Conservation (phyloP, 2,113 vertebrate genomes). For the Bungarus multicinctus region DNA sequence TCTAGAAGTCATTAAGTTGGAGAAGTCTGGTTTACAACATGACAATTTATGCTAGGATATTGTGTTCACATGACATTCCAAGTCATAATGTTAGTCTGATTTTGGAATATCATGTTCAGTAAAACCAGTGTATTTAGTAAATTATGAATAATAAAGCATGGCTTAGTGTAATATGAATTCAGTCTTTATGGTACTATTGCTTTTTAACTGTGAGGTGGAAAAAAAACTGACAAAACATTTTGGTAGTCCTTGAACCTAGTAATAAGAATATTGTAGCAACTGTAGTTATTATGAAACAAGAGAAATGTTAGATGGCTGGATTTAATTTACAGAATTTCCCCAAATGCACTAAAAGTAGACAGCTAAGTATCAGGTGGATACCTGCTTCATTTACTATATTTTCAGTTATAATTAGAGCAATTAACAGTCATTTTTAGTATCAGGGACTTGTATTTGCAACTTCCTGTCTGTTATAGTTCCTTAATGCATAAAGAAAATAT, state of each 20-base stretch:
- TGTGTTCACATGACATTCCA: neutral
- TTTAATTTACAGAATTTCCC: conserved; percentile 26
- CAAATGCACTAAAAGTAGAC: conserved; percentile 20
- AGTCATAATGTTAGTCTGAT: neutral
- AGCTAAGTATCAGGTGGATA: neutral
- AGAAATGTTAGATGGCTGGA: neutral
- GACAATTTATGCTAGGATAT: neutral
- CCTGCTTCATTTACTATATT: neutral
- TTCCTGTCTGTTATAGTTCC: neutral
- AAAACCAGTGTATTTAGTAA: neutral
- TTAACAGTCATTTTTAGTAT: neutral
- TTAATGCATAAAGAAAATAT: neutral
- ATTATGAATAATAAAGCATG: neutral
- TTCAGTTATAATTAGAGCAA: neutral
- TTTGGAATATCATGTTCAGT: neutral
- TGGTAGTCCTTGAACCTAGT: neutral
- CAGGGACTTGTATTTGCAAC: neutral
- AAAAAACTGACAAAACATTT: neutral
- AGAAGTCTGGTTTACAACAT: neutral
- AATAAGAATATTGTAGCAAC: neutral
- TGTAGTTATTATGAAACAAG: neutral
- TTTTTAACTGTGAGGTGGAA: neutral
- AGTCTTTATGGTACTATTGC: neutral
- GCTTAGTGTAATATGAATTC: neutral
- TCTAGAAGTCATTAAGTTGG: neutral